Conservation (phyloP, 92 coral and sea anemone species). For the Zoanthus sansibaricus region DNA sequence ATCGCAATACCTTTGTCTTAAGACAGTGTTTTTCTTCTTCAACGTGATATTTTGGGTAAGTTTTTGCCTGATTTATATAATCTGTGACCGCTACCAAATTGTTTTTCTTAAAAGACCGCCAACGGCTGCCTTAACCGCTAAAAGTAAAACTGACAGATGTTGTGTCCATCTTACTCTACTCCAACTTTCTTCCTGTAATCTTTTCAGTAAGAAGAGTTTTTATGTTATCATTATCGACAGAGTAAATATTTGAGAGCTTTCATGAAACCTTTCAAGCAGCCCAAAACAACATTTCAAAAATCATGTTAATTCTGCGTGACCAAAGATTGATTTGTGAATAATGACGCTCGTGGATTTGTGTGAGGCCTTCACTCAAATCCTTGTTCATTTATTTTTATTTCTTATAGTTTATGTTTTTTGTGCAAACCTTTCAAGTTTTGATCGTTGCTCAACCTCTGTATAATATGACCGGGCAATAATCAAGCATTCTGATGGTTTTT, state of each 20-base stretch:
- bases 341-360: background rate
- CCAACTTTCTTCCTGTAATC: background rate
- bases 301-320: background rate
- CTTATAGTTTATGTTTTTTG: no score
- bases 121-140: no score
- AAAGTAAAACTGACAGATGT: background rate
- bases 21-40: constrained; percentile 84
- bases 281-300: background rate
- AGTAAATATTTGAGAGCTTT: background rate
- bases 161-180: background rate
- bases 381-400: no score
- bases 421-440: no score
- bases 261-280: background rate
- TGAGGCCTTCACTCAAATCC: no score
- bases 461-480: no score
- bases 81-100: constrained; percentile 12
- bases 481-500: no score
- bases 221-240: background rate
- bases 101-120: background rate
- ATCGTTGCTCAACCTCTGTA: no score
- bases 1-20: constrained; percentile 67
- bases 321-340: background rate
- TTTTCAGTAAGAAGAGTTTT: background rate
- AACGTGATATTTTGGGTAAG: constrained; percentile 83
- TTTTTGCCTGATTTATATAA: background rate